Evolutionary conservation across 1,140 invertebrate genomes (phyloP).

Genomic region (Arion vulgaris): DNA sequence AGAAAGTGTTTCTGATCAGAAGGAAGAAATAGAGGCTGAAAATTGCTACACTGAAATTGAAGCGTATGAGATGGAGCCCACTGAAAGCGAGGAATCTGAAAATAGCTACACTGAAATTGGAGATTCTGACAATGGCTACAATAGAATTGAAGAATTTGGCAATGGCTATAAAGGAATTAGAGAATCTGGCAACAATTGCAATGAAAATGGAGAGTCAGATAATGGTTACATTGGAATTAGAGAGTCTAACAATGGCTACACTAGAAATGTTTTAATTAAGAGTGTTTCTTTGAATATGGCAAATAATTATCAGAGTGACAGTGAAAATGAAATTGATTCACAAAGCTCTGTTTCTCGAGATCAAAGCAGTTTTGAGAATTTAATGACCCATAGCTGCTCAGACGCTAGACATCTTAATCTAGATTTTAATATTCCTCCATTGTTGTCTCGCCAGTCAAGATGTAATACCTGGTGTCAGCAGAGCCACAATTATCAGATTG

Average conservation of each 20-base stretch:
- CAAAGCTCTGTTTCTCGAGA: background rate
- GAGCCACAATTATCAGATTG: constrained; percentile 44
- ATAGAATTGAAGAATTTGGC: too few relatives aligned
- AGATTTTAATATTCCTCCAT: constrained; percentile 35
- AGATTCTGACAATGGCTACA: too few relatives aligned
- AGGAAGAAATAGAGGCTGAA: background rate
- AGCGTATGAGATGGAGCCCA: too few relatives aligned
- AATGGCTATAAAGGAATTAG: too few relatives aligned
- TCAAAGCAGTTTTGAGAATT: background rate
- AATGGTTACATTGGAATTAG: too few relatives aligned
- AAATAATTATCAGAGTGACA: background rate
- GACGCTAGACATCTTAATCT: constrained; percentile 35
- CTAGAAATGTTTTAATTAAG: constrained; percentile 18
- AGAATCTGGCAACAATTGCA: too few relatives aligned
- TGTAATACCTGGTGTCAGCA: constrained; percentile 49
- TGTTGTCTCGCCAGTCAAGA: constrained; percentile 40
- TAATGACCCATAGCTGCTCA: constrained; percentile 48
- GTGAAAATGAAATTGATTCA: background rate
- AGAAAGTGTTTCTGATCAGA: constrained; percentile 4
- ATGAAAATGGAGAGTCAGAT: background rate
- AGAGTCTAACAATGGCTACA: too few relatives aligned
- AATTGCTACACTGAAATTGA: too few relatives aligned
- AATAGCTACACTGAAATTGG: background rate
- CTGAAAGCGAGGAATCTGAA: too few relatives aligned
- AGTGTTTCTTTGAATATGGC: constrained; percentile 32